A percentile compares a stretch with the other conserved stretches of the same genome.
These are phyloP conservation scores for Geopemphigus sp. DNA, from an alignment of 1,140 invertebrate species.

Conservation along the genomic window DNA sequence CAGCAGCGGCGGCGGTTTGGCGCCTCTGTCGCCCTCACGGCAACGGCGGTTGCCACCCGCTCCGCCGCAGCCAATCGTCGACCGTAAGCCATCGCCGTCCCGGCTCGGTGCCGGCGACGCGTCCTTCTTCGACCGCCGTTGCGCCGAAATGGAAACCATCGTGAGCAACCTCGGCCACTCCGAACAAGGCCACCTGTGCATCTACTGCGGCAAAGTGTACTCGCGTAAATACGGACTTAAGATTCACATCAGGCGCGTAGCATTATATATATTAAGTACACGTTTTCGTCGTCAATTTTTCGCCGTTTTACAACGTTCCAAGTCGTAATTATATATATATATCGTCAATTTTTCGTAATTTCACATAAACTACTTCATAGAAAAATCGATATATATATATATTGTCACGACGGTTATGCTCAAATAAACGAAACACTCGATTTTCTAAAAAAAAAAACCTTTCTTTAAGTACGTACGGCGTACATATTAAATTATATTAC, in stretches of 20 bases:
- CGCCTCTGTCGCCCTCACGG: slow-evolving; percentile 54
- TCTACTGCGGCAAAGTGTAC: slow-evolving; percentile 87
- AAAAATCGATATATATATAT: no score
- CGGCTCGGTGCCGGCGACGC: slow-evolving; percentile 48
- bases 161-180: slow-evolving; percentile 77
- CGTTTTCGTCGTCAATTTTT: no score
- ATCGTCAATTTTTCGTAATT: no score
- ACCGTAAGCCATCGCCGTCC: slow-evolving; percentile 54
- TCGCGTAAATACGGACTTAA: slow-evolving; percentile 89
- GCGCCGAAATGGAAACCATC: slow-evolving; percentile 70
- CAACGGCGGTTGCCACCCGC: slow-evolving; percentile 53
- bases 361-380: no score
- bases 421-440: no score
- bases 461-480: no score
- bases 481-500: no score
- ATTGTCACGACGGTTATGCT: no score
- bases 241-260: slow-evolving; percentile 75
- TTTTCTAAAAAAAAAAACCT: no score
- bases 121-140: slow-evolving; percentile 54
- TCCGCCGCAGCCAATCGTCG: slow-evolving; percentile 58
- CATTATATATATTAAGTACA: no score
- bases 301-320: no score
- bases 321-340: no score
- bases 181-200: slow-evolving; percentile 74
- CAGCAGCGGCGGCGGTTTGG: slow-evolving; percentile 53